Base-by-base conservation (phyloP, 2,888 invertebrate genomes). In the Thereva unica region DNA sequence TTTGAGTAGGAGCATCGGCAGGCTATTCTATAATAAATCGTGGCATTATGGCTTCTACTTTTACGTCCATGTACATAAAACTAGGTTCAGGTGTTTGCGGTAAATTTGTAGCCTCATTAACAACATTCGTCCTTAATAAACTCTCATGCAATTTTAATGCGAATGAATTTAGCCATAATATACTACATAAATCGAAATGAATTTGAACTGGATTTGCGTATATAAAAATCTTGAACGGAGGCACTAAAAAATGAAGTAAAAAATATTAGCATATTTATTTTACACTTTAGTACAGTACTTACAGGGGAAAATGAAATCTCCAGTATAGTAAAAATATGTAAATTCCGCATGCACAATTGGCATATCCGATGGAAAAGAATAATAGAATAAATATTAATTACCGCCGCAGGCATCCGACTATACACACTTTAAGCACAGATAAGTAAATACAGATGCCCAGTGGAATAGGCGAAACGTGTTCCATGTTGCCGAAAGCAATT, bases 271-370 rank as follows among this genome's bases (percentile, higher is more conserved):
- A 42, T 10, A 56, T 68, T 47, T n/a, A 34, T 4, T 4, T 37
- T n/a, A 50, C 53, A 35, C 23, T 23, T 23, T 23, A 23, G 12
- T 12, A 5, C 35, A n/a, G 4, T 49, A 75, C 87, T 85, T 84
- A 94, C 94, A 83, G 75, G 95, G 94, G 83, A 93, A 94, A 74
- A 90, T 89, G 67, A 90, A 87, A 76, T 94, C 93, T 52, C 92
- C 93, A 0, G 97, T 95, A 78, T 97, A 97, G 78, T 97, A 98
- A 81, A 95, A 98, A 78, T 94, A 93, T 0, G 95, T 95, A 72
- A 96, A 91, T 78, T 99, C 98, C 0, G 96, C 91, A 80, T 98
- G 97, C n/a, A 98, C 78, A 38, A 96, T 87, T 12, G 94, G 92
- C 73, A 94, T 90, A 77, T 96, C 95, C 7, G 91, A 90, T 1